Evolutionary conservation across 2,113 vertebrate genomes (phyloP).

Genomic region (Cochlearius cochlearius): DNA sequence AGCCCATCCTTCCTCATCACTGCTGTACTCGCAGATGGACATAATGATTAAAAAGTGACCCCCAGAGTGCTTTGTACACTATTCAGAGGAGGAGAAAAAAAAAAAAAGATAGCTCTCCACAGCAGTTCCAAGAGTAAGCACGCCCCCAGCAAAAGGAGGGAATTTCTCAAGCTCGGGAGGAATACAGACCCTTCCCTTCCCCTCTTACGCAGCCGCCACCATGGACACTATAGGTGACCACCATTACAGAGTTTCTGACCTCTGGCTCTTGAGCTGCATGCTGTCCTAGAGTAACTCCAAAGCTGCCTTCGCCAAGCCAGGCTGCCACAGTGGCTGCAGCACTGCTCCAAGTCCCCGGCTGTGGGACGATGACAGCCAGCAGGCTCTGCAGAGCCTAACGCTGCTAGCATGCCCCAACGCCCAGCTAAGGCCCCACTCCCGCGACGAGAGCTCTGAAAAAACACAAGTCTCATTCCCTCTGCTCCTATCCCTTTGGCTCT

Average conservation of each 20-base stretch:
- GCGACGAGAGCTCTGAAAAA: background rate
- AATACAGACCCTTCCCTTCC: background rate
- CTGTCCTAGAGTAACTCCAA: background rate
- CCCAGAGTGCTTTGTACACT: background rate
- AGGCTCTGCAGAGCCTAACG: rapidly evolving
- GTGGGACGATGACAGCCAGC: background rate
- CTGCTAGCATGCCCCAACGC: background rate
- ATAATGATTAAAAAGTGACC: background rate
- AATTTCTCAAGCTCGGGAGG: background rate
- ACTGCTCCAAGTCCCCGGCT: rapidly evolving
- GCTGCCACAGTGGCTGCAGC: background rate
- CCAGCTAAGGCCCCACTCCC: background rate
- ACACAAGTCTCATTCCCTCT: rapidly evolving
- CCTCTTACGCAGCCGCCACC: rapidly evolving
- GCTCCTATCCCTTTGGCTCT: background rate
- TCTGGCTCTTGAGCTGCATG: background rate
- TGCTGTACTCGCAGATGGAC: background rate
- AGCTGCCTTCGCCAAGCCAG: rapidly evolving
- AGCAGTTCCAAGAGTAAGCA: background rate
- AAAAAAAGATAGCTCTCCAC: background rate
- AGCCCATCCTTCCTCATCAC: background rate
- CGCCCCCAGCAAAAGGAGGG: background rate
- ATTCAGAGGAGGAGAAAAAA: background rate
- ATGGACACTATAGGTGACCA: rapidly evolving
- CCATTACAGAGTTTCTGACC: background rate